These are phyloP conservation scores for Astreopora myriophthalma DNA, from an alignment of 64 coral and sea anemone species.

Conservation along the genomic window DNA sequence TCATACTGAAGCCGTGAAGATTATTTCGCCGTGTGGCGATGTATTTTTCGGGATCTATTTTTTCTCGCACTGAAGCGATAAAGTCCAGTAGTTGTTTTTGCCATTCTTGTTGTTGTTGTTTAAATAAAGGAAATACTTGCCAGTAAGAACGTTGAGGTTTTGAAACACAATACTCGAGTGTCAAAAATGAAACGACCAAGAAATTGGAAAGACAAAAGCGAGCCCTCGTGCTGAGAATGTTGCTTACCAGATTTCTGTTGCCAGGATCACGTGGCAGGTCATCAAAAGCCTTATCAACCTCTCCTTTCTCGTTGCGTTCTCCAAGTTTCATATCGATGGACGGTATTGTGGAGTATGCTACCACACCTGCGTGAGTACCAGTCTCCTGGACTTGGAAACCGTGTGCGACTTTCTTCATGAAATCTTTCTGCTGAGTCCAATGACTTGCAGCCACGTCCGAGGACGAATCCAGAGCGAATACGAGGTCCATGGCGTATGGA, in stretches of 20 bases:
- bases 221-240: background rate
- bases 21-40: too few species aligned
- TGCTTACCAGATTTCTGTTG: slow-evolving; percentile 75
- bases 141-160: too few species aligned
- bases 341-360: slow-evolving; percentile 94
- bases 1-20: too few species aligned
- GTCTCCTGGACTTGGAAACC: slow-evolving; percentile 66
- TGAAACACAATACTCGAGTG: too few species aligned
- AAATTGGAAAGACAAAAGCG: too few species aligned
- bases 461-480: slow-evolving; percentile 94
- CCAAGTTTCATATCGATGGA: slow-evolving; percentile 92
- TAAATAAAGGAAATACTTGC: too few species aligned
- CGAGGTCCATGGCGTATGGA: slow-evolving; percentile 86
- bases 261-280: slow-evolving; percentile 80
- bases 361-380: slow-evolving; percentile 82
- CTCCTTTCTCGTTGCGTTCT: slow-evolving; percentile 72
- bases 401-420: slow-evolving; percentile 67
- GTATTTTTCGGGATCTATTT: too few species aligned
- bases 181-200: too few species aligned
- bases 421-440: slow-evolving; percentile 89
- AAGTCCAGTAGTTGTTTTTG: too few species aligned
- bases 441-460: slow-evolving; percentile 73
- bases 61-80: too few species aligned
- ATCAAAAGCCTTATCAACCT: slow-evolving; percentile 77
- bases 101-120: too few species aligned